Evolutionary conservation across 2,113 vertebrate genomes (phyloP).

Genomic region (Eubucco bourcierii): DNA sequence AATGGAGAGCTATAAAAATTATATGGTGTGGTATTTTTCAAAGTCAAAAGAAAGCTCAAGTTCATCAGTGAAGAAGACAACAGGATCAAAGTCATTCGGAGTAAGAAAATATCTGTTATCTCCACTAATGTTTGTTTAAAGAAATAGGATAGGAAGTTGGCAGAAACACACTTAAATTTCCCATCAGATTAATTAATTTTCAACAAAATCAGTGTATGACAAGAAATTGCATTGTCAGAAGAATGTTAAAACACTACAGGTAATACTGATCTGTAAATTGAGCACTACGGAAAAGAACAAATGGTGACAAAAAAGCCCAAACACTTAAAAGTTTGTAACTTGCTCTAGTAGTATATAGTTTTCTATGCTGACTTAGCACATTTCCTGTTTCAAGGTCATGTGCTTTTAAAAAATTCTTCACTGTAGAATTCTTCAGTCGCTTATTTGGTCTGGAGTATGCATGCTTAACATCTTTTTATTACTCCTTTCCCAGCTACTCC

Average conservation of each 20-base stretch:
- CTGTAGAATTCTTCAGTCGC: not conserved
- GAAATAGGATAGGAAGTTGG: not conserved
- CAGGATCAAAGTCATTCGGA: not conserved
- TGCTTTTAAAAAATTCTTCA: not conserved
- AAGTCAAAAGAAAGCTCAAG: not conserved
- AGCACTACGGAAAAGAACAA: not conserved
- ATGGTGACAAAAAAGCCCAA: not conserved
- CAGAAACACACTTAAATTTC: not conserved
- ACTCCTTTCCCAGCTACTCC: not conserved
- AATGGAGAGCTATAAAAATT: not conserved
- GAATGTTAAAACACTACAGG: not conserved
- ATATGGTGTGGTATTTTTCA: not conserved
- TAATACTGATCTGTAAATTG: not conserved
- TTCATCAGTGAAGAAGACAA: not conserved
- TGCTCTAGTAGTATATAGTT: not conserved
- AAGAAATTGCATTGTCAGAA: not conserved
- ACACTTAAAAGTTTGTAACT: not conserved
- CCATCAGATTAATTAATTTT: not conserved
- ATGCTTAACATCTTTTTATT: not conserved
- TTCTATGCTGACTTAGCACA: not conserved
- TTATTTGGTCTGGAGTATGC: not conserved
- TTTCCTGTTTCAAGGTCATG: not conserved
- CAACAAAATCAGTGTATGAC: not conserved
- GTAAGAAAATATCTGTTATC: not conserved
- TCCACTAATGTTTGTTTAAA: not conserved